Evolutionary conservation across 1,140 invertebrate species (phyloP).

Genomic region (Apis dorsata): DNA sequence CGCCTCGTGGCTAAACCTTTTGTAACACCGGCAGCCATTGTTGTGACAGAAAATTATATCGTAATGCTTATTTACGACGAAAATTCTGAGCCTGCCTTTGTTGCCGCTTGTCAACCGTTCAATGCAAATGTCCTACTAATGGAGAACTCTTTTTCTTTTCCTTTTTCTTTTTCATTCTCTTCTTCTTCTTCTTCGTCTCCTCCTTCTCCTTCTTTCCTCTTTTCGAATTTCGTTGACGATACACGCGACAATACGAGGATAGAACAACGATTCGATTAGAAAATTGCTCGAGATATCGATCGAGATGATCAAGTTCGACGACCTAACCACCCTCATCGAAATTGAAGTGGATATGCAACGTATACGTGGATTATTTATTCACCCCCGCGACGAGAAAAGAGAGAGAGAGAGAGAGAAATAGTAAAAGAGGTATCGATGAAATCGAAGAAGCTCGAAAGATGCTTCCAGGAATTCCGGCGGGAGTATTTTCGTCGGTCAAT

Average conservation of each 20-base stretch:
- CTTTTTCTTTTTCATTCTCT: no score
- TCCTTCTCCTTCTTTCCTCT: no score
- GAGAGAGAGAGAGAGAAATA: no score
- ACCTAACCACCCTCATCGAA: background rate
- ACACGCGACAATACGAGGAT: no score
- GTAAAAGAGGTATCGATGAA: background rate
- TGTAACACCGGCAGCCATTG: slow-evolving; percentile 76
- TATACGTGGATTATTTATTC: no score
- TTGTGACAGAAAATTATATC: slow-evolving; percentile 80
- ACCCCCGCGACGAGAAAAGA: no score
- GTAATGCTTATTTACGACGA: slow-evolving; percentile 71
- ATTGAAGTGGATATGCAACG: background rate
- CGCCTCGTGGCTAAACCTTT: slow-evolving; percentile 77
- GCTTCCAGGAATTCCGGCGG: slow-evolving; percentile 63
- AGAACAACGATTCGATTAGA: no score
- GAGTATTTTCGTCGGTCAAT: slow-evolving; percentile 78
- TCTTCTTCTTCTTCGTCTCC: no score
- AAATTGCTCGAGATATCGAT: background rate
- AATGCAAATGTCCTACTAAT: slow-evolving; percentile 57
- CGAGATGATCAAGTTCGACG: no score
- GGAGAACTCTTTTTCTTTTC: background rate
- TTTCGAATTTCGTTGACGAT: no score
- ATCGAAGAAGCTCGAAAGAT: slow-evolving; percentile 58
- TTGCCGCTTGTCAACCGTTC: slow-evolving; percentile 53
- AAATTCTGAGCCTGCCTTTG: slow-evolving; percentile 49